Evolutionary conservation across 2,888 invertebrate species (phyloP).

Genomic region (Ashinkailepas kermadecensis): DNA sequence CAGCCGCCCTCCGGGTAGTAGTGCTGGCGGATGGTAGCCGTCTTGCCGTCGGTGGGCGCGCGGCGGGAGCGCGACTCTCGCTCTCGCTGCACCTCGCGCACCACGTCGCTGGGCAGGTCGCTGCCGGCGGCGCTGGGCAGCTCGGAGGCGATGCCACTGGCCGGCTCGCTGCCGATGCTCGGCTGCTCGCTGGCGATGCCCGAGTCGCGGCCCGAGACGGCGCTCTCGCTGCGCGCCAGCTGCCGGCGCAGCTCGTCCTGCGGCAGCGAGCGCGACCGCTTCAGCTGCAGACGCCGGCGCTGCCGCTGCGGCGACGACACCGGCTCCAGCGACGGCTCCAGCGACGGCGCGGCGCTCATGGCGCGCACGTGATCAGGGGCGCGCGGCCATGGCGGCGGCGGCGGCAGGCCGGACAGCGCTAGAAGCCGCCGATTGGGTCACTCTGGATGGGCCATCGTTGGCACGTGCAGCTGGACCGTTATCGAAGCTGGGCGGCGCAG

Average conservation of each 20-base stretch:
- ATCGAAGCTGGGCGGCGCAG: no score
- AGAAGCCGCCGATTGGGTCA: no score
- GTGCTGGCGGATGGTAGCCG: slow-evolving; percentile 64
- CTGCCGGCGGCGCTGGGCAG: slow-evolving; percentile 3
- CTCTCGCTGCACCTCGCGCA: slow-evolving; percentile 1
- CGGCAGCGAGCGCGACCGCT: slow-evolving; percentile 3
- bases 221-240: slow-evolving; percentile 11
- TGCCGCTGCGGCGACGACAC: background rate
- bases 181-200: slow-evolving; percentile 16
- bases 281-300: background rate
- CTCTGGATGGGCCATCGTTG: no score
- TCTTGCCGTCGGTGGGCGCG: background rate
- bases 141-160: background rate
- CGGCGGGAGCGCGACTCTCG: background rate
- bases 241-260: slow-evolving; percentile 13
- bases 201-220: slow-evolving; percentile 4
- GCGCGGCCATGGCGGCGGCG: background rate
- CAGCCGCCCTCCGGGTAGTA: slow-evolving; percentile 71
- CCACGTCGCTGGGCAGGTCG: slow-evolving; percentile 15
- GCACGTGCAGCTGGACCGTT: no score
- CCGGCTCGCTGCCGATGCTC: background rate
- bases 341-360: background rate
- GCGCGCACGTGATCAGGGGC: background rate
- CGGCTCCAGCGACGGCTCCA: background rate
- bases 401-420: no score